Base-by-base conservation (phyloP, 1,140 invertebrate genomes). In the Centruroides vittatus region DNA sequence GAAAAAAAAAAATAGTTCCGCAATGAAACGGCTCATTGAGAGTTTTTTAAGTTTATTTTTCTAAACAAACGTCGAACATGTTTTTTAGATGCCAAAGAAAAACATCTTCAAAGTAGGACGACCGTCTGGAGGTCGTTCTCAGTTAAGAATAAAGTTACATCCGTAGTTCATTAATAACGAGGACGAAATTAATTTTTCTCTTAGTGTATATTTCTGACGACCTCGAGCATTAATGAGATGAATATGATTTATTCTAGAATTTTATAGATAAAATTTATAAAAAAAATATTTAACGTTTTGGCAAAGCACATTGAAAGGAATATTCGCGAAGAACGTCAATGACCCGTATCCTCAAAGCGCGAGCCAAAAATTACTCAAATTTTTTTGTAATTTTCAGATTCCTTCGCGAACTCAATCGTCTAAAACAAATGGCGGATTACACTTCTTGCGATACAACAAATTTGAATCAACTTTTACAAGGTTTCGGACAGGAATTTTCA, bases 341-440 rank as follows among this genome's bases (percentile, higher is more conserved):
- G 41, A 41, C 41, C 41, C 41, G 5, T 41, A 23, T 23, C 23
- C 23, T 23, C 23, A 23, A 23, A 23, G 23, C 23, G 23, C 23
- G 23, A 23, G 23, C 23, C 23, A 12, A 51, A n/a, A 51, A 12
- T n/a, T 51, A 51, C 11, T 34, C 12, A n/a, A 35, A 41, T n/a
- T 23, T 35, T 56, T 10, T n/a, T 9, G 52, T 9, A 13, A 0
- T 46, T 48, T 47, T 8, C 51, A 65, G 64, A 72, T 99, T 99
- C 77, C 86, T 90, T 51, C 78, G 96, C 67, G 96, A 99, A 75
- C 76, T 99, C 59, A 88, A 91, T 72, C 89, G 88, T 68, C 76
- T 99, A 59, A 98, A 99, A 74, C 88, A 90, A 70, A 88, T 96
- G 80, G 91, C 96, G 5, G 96, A 99, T 72, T 99, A 99, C 71